Evolutionary conservation across 2,888 invertebrate species (phyloP).

Genomic region (Drosophila testacea): DNA sequence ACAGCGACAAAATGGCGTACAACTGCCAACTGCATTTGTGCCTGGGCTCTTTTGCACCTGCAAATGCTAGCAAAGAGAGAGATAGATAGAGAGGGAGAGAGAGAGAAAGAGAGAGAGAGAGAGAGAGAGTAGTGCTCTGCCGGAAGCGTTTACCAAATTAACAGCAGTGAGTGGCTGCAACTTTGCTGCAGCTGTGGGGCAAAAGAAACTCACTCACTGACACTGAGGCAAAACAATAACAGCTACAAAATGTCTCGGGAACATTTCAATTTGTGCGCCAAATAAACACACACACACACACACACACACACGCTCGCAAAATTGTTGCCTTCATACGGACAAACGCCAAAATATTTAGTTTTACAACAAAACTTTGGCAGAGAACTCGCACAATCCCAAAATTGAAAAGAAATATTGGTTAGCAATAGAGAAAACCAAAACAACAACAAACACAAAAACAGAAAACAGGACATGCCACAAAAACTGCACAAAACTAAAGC

Average conservation of each 20-base stretch:
- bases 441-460: neutral
- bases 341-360: slow-evolving; percentile 79
- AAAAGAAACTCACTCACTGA: slow-evolving; percentile 57
- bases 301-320: slow-evolving; percentile 31
- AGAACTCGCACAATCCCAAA: slow-evolving; percentile 45
- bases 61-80: slow-evolving; percentile 13
- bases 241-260: slow-evolving; percentile 72
- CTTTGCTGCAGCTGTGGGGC: slow-evolving; percentile 63
- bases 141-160: slow-evolving; percentile 72
- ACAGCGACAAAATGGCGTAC: slow-evolving; percentile 76
- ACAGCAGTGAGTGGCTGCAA: slow-evolving; percentile 66
- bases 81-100: neutral
- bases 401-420: slow-evolving; percentile 79
- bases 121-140: neutral
- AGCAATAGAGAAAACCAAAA: slow-evolving; percentile 18
- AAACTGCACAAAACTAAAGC: slow-evolving; percentile 17
- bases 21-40: slow-evolving; percentile 71
- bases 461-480: slow-evolving; percentile 11
- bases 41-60: slow-evolving; percentile 35
- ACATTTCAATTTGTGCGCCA: slow-evolving; percentile 73
- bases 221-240: slow-evolving; percentile 67
- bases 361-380: slow-evolving; percentile 60
- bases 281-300: slow-evolving; percentile 15
- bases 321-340: slow-evolving; percentile 56
- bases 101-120: neutral